Evolutionary conservation across 1,140 invertebrate genomes (phyloP).

Genomic region (Drosophila nikananu): DNA sequence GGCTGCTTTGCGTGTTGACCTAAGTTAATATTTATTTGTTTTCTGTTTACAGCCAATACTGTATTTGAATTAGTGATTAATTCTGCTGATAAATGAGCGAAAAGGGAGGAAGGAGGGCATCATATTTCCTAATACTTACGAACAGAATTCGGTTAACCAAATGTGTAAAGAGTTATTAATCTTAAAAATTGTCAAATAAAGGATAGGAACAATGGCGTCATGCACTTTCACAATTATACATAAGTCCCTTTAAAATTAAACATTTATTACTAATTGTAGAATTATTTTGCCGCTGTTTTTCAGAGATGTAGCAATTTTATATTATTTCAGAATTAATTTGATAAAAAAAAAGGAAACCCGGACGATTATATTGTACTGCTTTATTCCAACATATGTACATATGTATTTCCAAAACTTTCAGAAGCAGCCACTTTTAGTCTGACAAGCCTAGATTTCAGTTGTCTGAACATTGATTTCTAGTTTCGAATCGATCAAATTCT

Average conservation of each 20-base stretch:
- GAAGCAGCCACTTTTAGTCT: no score
- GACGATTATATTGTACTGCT: no score
- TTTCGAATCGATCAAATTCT: no score
- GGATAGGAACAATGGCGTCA: background rate
- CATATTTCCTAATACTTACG: background rate
- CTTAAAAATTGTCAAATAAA: background rate
- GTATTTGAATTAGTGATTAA: conserved; percentile 58
- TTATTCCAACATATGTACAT: no score
- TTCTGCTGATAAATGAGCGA: conserved; percentile 18
- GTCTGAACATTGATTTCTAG: no score
- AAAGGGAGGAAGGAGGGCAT: background rate
- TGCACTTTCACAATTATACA: background rate
- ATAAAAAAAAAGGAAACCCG: no score
- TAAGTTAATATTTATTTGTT: conserved; percentile 77
- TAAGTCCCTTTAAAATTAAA: background rate
- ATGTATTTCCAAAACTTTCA: no score
- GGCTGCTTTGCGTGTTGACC: conserved; percentile 46
- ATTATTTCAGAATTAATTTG: no score
- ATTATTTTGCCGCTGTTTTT: no score
- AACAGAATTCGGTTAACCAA: background rate
- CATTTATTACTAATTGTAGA: no score
- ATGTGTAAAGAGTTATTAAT: background rate
- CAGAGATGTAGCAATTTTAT: no score
- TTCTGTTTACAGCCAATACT: conserved; percentile 62
- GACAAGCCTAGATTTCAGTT: no score